A percentile compares a stretch with the other conserved stretches of the same genome.
Evolutionary conservation across 2,113 vertebrate species (phyloP).

Genomic region (Malurus elegans): DNA sequence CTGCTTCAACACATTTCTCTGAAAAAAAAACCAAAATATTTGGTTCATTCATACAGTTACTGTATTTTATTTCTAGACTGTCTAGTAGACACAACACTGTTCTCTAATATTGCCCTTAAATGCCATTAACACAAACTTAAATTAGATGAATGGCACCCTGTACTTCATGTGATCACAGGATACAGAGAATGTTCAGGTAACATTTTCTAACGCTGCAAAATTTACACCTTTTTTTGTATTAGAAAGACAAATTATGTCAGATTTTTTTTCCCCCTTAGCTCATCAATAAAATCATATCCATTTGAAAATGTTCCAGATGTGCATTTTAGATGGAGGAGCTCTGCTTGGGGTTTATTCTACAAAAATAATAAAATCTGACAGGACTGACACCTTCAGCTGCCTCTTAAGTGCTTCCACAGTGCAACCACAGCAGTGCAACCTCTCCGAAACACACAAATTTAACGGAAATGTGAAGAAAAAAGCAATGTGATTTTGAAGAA

Average conservation of each 20-base stretch:
- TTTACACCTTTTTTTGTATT: background rate
- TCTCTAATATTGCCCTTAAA: background rate
- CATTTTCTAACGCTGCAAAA: background rate
- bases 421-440: background rate
- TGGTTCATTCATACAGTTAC: background rate
- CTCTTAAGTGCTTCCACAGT: background rate
- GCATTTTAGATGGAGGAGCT: background rate
- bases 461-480: background rate
- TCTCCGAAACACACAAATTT: background rate
- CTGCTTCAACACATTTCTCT: background rate
- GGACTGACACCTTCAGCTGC: background rate
- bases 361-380: background rate
- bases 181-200: background rate
- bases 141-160: background rate
- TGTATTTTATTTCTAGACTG: background rate
- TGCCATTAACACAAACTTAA: background rate
- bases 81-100: background rate
- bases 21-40: background rate
- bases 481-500: background rate
- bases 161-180: background rate
- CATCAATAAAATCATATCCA: background rate
- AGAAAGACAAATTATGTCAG: background rate
- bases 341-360: background rate
- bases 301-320: background rate
- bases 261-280: background rate